Base-by-base conservation (phyloP, 2,888 invertebrate genomes). In the Ophion ventricosus region DNA sequence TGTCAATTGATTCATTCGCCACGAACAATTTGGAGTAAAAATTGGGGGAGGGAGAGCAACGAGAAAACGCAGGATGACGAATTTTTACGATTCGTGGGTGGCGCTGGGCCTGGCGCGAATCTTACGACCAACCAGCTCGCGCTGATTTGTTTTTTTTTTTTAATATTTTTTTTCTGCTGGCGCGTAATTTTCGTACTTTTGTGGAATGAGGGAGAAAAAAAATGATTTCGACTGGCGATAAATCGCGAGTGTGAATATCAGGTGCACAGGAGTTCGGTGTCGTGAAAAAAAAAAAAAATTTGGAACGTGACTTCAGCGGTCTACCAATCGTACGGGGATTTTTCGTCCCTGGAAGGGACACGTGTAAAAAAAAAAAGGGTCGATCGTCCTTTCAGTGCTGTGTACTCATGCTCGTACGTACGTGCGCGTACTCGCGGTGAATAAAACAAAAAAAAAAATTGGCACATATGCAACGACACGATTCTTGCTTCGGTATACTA, bases 261-360 rank as follows among this genome's bases (percentile, higher is more conserved):
- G 80, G 83, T 80, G 35, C 0, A 35, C 35, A 35, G 83, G 56
- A 77, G 82, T 83, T 83, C 70, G 69, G 79, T 83, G 67, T 20
- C 80, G 85, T 84, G 83, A 74, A 77, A 83, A 84, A 72, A n/a
- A n/a, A n/a, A n/a, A n/a, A n/a, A n/a, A n/a, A n/a, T n/a, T 84
- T 72, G 35, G 73, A 84, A 87, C 87, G 85, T 85, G 86, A 86
- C 87, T 84, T n/a, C n/a, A n/a, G n/a, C n/a, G n/a, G n/a, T n/a
- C n/a, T n/a, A n/a, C n/a, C n/a, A n/a, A n/a, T n/a, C n/a, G n/a
- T n/a, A n/a, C n/a, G n/a, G n/a, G n/a, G n/a, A n/a, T n/a, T n/a
- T 80, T 72, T 5, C 35, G 35, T 35, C 35, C 35, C 35, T 35
- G 8, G 35, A 35, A 35, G 35, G 49, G 49, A 4, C 49, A 17